These are phyloP conservation scores for Ceyx margarethae DNA, from an alignment of 2,113 vertebrate genomes.

Conservation along the genomic window DNA sequence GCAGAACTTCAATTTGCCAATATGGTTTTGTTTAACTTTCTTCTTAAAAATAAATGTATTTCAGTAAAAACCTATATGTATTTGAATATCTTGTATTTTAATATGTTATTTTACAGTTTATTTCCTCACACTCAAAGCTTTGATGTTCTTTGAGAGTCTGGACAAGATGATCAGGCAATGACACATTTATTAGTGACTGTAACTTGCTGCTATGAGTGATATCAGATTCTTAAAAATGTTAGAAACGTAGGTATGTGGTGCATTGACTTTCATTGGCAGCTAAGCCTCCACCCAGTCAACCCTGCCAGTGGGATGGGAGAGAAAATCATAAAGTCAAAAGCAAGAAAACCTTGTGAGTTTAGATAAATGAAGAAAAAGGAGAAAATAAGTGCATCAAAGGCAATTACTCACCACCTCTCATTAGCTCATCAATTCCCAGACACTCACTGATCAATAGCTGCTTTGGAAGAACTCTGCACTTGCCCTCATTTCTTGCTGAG, in stretches of 20 bases:
- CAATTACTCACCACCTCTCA: neutral
- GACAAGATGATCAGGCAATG: neutral
- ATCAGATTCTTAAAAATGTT: neutral
- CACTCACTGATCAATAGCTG: neutral
- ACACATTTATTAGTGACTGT: neutral
- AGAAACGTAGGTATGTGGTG: neutral
- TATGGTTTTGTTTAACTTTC: neutral
- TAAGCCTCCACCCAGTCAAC: neutral
- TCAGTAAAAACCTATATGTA: neutral
- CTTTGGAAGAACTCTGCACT: neutral
- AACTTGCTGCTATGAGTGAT: neutral
- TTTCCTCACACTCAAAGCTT: neutral
- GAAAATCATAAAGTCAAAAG: neutral
- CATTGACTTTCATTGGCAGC: rapidly evolving
- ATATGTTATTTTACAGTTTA: neutral
- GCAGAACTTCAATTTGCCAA: neutral
- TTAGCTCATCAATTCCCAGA: neutral
- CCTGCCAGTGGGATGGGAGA: neutral
- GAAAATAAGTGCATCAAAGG: neutral
- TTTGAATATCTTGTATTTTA: neutral
- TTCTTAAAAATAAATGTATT: neutral
- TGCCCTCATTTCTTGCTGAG: neutral
- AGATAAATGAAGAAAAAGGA: neutral
- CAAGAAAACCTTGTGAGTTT: neutral
- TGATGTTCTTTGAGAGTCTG: neutral